Evolutionary conservation across 2,888 invertebrate genomes (phyloP).

Genomic region (Polymixis flavicincta): DNA sequence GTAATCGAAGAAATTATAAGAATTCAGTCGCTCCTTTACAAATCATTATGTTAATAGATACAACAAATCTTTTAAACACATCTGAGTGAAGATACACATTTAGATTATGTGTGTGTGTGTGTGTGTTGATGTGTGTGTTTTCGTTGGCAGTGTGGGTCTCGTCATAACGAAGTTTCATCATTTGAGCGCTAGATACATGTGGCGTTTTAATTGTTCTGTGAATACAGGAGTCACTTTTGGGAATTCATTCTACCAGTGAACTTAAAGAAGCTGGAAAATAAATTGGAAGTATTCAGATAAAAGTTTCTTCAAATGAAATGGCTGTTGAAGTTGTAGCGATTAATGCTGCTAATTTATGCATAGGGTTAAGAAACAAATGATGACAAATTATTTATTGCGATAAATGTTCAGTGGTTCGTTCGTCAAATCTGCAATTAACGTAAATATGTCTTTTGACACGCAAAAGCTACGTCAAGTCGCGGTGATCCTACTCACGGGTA

Average conservation of each 20-base stretch:
- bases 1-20: slow-evolving; percentile 54
- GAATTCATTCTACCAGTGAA: slow-evolving; percentile 7
- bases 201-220: slow-evolving; percentile 30
- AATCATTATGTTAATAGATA: slow-evolving; percentile 41
- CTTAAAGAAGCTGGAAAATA: not conserved
- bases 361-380: slow-evolving; percentile 19
- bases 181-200: slow-evolving; percentile 60
- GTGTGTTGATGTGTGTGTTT: slow-evolving; percentile 42
- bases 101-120: slow-evolving; percentile 36
- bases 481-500: slow-evolving; percentile 41
- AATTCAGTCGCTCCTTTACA: slow-evolving; percentile 65
- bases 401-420: slow-evolving; percentile 58
- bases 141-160: slow-evolving; percentile 60
- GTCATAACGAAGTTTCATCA: slow-evolving; percentile 45
- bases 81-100: slow-evolving; percentile 36
- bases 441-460: slow-evolving; percentile 86
- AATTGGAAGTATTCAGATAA: not conserved
- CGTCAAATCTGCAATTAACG: slow-evolving; percentile 64
- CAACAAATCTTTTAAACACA: slow-evolving; percentile 51
- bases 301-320: slow-evolving; percentile 18
- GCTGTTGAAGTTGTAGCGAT: slow-evolving; percentile 25
- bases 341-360: slow-evolving; percentile 12
- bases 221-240: slow-evolving; percentile 26
- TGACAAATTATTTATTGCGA: slow-evolving; percentile 29
- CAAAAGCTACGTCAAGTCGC: slow-evolving; percentile 75